Evolutionary conservation across 2,113 vertebrate genomes (phyloP).

Genomic region (Periophthalmus modestus): DNA sequence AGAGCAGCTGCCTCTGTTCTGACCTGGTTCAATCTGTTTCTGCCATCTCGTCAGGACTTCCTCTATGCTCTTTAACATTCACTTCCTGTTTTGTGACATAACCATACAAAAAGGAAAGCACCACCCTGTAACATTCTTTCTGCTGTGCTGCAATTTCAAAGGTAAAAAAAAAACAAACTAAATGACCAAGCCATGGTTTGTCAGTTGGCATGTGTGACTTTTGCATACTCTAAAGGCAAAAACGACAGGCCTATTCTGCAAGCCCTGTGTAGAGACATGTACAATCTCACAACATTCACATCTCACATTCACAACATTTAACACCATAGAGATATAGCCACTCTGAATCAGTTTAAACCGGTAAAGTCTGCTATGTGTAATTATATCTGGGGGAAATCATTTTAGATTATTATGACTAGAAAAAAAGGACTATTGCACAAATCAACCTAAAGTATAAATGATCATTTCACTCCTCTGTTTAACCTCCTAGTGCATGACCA

Average conservation of each 20-base stretch:
- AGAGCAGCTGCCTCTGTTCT: background rate
- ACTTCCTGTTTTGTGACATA: constrained; percentile 58
- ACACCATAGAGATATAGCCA: background rate
- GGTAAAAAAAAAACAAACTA: background rate
- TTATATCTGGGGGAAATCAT: background rate
- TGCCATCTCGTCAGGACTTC: constrained; percentile 44
- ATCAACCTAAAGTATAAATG: too few species aligned
- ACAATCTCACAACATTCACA: too few species aligned
- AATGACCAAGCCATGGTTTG: background rate
- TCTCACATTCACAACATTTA: background rate
- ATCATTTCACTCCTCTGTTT: background rate
- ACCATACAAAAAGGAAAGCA: constrained; percentile 12
- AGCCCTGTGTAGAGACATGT: too few species aligned
- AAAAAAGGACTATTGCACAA: too few species aligned
- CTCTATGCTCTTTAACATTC: constrained; percentile 28
- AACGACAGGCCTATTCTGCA: too few species aligned
- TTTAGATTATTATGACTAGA: background rate
- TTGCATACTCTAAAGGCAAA: background rate
- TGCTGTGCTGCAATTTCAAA: constrained; percentile 8
- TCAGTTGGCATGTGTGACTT: background rate
- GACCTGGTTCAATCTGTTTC: constrained; percentile 32
- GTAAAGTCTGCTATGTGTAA: background rate
- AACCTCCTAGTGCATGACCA: background rate
- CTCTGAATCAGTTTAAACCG: background rate
- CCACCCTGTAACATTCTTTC: background rate